Base-by-base conservation (phyloP, 1,140 invertebrate species). In the Atopsyche davidsoni region DNA sequence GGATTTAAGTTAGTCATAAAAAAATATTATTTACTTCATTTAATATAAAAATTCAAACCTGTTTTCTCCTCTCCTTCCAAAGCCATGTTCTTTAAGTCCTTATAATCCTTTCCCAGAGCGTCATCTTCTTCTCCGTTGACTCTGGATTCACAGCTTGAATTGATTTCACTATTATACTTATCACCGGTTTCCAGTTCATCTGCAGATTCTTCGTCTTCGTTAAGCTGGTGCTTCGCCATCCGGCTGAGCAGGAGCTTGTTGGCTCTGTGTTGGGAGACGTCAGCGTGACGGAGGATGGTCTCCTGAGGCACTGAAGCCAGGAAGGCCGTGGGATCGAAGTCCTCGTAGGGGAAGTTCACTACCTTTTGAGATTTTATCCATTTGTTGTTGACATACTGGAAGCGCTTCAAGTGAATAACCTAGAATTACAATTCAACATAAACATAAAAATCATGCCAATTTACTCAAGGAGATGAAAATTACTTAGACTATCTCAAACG, bases 351-450 rank as follows among this genome's bases (percentile, higher is more conserved):
- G 64, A 93, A 93, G 61, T 89, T 84, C 1, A 94, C 90, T 34
- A 89, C 87, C 67, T 92, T 93, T 62, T 91, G 87, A 0, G 89
- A 92, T 65, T 94, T 94, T n/a, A 93, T 84, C 89, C 89, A 93
- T 63, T 88, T 85, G 60, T 81, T 85, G 65, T 89, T 87, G 4
- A 91, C 79, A 62, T 81, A 89, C 68, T 93, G 90, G 67, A 94
- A 94, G 21, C 91, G 77, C 64, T 94, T 94, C 44, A 94, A 65
- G 63, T 93, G 90, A 6, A 94, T 80, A 62, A 93, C 89, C 88
- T 92, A 66, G 13, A 75, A 65, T 51, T 35, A 19, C 58, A 53
- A 53, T 41, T 49, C n/a, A n/a, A n/a, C n/a, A n/a, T n/a, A n/a
- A n/a, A n/a, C n/a, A n/a, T n/a, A n/a, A n/a, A n/a, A n/a, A n/a